A percentile compares a stretch with the other conserved stretches of the same genome.
Conservation (phyloP, 2,797 vertebrate species). For the Numenius phaeopus region DNA sequence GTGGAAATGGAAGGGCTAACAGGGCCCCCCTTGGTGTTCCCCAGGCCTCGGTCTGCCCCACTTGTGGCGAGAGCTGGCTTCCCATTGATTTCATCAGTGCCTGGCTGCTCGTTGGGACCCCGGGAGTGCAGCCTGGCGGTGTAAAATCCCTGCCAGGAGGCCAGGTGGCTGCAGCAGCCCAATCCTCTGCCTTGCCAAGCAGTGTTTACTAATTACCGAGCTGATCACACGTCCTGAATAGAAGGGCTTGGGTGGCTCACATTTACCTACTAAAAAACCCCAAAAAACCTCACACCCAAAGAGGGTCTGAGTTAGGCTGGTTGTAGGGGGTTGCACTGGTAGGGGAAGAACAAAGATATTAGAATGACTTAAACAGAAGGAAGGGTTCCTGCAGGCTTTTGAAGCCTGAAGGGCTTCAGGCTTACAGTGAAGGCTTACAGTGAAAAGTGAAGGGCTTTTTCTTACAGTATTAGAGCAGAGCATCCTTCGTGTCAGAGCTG, state of each 20-base stretch:
- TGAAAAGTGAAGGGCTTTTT: background rate
- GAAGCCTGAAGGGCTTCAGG: too few relatives aligned
- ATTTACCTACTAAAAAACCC: background rate
- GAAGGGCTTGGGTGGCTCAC: background rate
- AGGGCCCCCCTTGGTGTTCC: too few relatives aligned
- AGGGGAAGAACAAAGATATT: background rate
- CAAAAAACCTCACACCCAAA: background rate
- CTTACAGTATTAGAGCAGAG: background rate
- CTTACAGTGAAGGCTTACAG: too few relatives aligned
- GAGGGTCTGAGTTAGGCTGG: too few relatives aligned
- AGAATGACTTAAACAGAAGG: background rate
- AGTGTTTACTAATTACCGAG: background rate
- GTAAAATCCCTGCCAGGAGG: background rate
- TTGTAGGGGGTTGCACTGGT: background rate
- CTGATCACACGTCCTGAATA: background rate
- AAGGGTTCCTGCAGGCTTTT: background rate
- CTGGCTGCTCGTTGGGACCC: accelerated
- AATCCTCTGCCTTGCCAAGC: background rate
- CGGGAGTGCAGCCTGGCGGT: background rate
- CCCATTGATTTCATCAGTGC: accelerated
- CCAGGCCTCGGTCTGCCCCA: background rate
- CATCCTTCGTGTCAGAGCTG: background rate
- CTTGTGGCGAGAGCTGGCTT: accelerated
- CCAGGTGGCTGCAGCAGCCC: background rate
- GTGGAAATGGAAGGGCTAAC: background rate